Conservation (phyloP, 2,888 invertebrate genomes). For the Neocrepidodera transversa region DNA sequence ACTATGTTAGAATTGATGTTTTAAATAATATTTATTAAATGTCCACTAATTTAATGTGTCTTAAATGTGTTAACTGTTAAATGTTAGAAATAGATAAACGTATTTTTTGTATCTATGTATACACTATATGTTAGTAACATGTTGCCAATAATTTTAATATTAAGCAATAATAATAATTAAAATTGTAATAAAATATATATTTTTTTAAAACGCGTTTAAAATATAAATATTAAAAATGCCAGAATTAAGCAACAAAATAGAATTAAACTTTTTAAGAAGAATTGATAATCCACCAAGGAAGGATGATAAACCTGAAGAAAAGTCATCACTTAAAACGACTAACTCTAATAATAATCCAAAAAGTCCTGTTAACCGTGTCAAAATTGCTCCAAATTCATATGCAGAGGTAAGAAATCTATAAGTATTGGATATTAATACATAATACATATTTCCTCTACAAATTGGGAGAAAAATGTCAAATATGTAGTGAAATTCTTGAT, state of each 20-base stretch:
- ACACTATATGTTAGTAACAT: neutral
- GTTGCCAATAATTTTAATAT: slow-evolving; percentile 8
- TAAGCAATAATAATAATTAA: slow-evolving; percentile 26
- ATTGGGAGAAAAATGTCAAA: too few relatives aligned
- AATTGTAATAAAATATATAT: slow-evolving; percentile 14
- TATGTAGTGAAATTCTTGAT: too few relatives aligned
- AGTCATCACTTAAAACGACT: slow-evolving; percentile 31
- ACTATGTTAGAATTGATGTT: slow-evolving; percentile 3
- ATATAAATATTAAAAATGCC: slow-evolving; percentile 37
- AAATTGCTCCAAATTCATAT: slow-evolving; percentile 55
- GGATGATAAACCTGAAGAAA: slow-evolving; percentile 39
- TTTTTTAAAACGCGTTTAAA: slow-evolving; percentile 18
- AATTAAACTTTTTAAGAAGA: slow-evolving; percentile 43
- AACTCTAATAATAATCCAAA: slow-evolving; percentile 43
- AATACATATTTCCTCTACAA: too few relatives aligned
- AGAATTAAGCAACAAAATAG: slow-evolving; percentile 44
- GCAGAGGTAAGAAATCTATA: slow-evolving; percentile 53
- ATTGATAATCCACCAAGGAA: slow-evolving; percentile 34
- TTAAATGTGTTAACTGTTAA: slow-evolving; percentile 34
- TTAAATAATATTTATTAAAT: neutral
- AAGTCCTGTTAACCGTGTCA: slow-evolving; percentile 51
- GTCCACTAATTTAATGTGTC: slow-evolving; percentile 32
- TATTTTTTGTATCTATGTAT: slow-evolving; percentile 32
- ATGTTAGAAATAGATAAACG: slow-evolving; percentile 30
- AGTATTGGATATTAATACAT: too few relatives aligned